A percentile compares a stretch with the other conserved stretches of the same genome.
Evolutionary conservation across 2,113 vertebrate species (phyloP).

Genomic region (Tragelaphus scriptus): DNA sequence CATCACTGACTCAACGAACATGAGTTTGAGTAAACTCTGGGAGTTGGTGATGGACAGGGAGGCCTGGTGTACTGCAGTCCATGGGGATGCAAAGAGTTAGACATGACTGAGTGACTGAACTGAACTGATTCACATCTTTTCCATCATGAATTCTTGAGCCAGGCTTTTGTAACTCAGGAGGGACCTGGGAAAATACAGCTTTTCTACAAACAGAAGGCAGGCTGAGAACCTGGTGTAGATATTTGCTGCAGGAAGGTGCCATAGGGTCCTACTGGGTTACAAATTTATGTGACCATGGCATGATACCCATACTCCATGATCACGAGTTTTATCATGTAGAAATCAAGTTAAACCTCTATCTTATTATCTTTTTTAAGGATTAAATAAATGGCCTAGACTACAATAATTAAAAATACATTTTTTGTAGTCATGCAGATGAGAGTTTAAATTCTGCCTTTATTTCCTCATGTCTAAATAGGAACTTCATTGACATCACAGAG

Average conservation of each 20-base stretch:
- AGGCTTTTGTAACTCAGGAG: too few relatives aligned
- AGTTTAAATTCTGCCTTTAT: background rate
- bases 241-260: background rate
- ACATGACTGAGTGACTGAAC: background rate
- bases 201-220: background rate
- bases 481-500: background rate
- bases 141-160: background rate
- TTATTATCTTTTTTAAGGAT: background rate
- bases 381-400: background rate
- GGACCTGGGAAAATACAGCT: background rate
- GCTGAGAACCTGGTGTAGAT: background rate
- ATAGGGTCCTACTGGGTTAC: background rate
- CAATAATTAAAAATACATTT: background rate
- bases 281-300: background rate
- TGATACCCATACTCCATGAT: background rate
- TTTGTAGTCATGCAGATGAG: background rate
- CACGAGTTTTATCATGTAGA: background rate
- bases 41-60: too few relatives aligned
- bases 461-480: background rate
- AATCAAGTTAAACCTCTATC: background rate
- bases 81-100: accelerated
- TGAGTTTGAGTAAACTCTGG: too few relatives aligned
- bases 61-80: too few relatives aligned
- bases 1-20: too few relatives aligned
- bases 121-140: background rate